These are phyloP conservation scores for Penaeus monodon DNA, from an alignment of 2,888 invertebrate species.

Conservation along the genomic window DNA sequence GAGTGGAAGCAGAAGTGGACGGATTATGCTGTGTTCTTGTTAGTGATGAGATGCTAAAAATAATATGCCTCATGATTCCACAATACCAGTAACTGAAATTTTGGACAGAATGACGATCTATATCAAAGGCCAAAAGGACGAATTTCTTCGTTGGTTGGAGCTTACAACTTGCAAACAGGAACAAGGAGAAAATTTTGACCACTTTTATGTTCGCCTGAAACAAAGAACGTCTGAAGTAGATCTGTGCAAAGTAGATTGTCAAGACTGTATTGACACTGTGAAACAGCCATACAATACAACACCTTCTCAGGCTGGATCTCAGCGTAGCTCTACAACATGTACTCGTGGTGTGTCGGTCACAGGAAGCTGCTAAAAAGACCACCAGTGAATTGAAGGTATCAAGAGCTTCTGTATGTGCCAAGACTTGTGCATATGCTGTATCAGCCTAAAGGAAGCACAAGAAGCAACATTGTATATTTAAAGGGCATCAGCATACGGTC, in stretches of 20 bases:
- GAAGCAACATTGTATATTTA: background rate
- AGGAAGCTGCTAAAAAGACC: too few species aligned
- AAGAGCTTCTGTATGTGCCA: too few species aligned
- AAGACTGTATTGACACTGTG: background rate
- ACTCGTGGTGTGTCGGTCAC: too few species aligned
- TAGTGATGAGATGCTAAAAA: background rate
- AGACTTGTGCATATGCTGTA: too few species aligned
- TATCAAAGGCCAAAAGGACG: background rate
- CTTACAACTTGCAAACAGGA: background rate
- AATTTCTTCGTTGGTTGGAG: background rate
- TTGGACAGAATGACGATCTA: background rate
- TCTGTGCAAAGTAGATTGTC: background rate
- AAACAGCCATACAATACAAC: too few species aligned
- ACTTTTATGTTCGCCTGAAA: background rate
- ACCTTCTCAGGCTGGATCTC: background rate
- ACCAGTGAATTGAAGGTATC: too few species aligned
- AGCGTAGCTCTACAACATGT: too few species aligned
- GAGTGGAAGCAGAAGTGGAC: background rate
- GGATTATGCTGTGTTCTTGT: background rate
- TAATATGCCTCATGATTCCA: background rate
- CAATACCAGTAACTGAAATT: background rate
- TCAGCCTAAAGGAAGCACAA: constrained; percentile 1
- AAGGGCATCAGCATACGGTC: background rate
- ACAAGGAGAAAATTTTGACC: background rate
- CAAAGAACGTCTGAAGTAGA: background rate